phyloP scores from a whole-genome alignment of 1,140 invertebrate species.

The Tetragnatha versicolor region DNA sequence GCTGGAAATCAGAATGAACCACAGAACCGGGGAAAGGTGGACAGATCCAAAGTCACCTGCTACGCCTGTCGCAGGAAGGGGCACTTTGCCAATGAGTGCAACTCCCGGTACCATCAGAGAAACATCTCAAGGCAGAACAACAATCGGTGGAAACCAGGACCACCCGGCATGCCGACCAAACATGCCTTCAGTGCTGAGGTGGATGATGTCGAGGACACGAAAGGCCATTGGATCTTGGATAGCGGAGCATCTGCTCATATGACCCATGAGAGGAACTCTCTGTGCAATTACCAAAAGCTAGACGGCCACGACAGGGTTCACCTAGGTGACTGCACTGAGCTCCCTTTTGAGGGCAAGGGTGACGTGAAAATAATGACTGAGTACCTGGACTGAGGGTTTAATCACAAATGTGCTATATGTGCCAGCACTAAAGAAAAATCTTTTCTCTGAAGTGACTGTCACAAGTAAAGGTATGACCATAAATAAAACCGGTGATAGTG shows the following conservation, averaged over 20 bases:
- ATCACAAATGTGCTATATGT: constrained; percentile 1
- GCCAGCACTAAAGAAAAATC: not conserved
- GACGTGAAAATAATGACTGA: not conserved
- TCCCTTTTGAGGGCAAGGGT: not conserved
- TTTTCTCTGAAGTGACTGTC: not conserved
- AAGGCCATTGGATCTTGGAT: constrained; percentile 7
- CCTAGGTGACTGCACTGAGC: not conserved
- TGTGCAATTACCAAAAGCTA: not conserved
- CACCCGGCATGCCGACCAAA: too few species aligned
- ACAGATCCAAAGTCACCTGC: too few species aligned
- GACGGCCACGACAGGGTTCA: not conserved
- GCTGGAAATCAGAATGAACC: too few species aligned
- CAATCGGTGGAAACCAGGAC: too few species aligned
- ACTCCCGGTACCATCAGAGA: too few species aligned
- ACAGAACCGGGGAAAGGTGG: too few species aligned
- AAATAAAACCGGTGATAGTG: not conserved
- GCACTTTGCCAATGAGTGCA: not conserved
- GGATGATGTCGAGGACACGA: too few species aligned
- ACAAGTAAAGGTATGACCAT: constrained; percentile 1
- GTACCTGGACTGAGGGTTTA: not conserved
- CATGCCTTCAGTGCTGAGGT: too few species aligned
- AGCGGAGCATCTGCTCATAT: constrained; percentile 15
- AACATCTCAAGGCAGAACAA: too few species aligned
- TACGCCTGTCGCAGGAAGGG: constrained; percentile 15
- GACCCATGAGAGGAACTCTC: not conserved